phyloP scores from a whole-genome alignment of 1,140 invertebrate genomes.

The Coelopa frigida region DNA sequence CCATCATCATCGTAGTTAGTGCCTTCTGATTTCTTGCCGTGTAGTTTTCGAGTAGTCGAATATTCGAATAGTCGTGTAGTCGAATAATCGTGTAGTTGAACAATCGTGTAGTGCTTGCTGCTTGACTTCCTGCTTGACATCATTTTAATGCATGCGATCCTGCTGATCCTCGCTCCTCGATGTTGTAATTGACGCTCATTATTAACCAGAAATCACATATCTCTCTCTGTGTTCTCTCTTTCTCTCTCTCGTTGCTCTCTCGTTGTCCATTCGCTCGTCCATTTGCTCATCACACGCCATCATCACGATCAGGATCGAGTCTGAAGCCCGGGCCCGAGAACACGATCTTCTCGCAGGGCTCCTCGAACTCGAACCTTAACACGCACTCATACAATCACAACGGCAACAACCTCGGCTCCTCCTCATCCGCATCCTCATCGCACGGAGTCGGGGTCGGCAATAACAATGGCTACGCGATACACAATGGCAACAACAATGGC shows the following conservation, averaged over 20 bases:
- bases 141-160: too few species aligned
- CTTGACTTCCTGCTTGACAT: too few species aligned
- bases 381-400: slow-evolving; percentile 34
- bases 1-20: too few species aligned
- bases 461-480: slow-evolving; percentile 11
- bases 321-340: slow-evolving; percentile 41
- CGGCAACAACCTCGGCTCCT: slow-evolving; percentile 8
- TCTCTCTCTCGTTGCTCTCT: slow-evolving; percentile 1
- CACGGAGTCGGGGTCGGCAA: background rate
- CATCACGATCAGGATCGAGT: slow-evolving; percentile 34
- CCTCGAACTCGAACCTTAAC: slow-evolving; percentile 37
- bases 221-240: slow-evolving; percentile 15
- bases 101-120: too few species aligned
- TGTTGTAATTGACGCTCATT: too few species aligned
- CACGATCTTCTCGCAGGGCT: slow-evolving; percentile 38
- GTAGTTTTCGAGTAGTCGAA: too few species aligned
- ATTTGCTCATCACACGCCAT: slow-evolving; percentile 2
- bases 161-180: too few species aligned
- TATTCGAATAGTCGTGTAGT: too few species aligned
- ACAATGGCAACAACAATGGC: slow-evolving; percentile 10
- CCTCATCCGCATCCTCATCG: slow-evolving; percentile 4
- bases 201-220: slow-evolving; percentile 3
- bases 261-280: slow-evolving; percentile 1
- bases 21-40: too few species aligned
- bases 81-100: too few species aligned